These are phyloP conservation scores for Pyrocoelia pectoralis DNA, from an alignment of 2,888 invertebrate genomes.

Conservation along the genomic window DNA sequence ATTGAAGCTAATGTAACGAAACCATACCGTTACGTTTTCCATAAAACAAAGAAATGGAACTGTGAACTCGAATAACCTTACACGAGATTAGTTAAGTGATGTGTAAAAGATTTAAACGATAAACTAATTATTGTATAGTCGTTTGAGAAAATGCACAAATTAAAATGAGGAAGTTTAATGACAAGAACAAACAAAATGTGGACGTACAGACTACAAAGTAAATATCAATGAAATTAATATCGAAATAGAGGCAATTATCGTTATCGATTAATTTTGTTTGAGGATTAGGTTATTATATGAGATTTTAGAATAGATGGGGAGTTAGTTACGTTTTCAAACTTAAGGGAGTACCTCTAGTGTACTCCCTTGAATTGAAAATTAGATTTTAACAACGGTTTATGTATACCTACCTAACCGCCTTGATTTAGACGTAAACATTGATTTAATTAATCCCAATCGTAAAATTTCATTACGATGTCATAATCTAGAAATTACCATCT, in stretches of 20 bases:
- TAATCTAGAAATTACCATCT: background rate
- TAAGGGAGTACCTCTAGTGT: background rate
- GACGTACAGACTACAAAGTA: background rate
- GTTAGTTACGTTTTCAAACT: background rate
- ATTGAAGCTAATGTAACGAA: background rate
- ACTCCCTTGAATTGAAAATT: background rate
- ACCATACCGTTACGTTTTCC: background rate
- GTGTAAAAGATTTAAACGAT: conserved; percentile 3
- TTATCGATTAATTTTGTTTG: background rate
- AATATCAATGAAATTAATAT: background rate
- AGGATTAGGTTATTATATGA: background rate
- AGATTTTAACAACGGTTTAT: background rate
- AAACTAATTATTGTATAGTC: background rate
- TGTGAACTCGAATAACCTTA: background rate
- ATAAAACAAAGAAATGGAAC: background rate
- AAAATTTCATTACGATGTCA: background rate
- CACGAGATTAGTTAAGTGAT: background rate
- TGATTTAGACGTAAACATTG: conserved; percentile 1
- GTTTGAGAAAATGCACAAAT: background rate
- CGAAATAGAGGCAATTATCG: background rate
- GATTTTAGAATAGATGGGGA: background rate
- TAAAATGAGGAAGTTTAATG: background rate
- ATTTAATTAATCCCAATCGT: background rate
- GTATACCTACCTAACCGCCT: background rate
- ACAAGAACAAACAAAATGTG: background rate